phyloP scores from a whole-genome alignment of 2,888 invertebrate species.

The Pristionchus fissidentatus region DNA sequence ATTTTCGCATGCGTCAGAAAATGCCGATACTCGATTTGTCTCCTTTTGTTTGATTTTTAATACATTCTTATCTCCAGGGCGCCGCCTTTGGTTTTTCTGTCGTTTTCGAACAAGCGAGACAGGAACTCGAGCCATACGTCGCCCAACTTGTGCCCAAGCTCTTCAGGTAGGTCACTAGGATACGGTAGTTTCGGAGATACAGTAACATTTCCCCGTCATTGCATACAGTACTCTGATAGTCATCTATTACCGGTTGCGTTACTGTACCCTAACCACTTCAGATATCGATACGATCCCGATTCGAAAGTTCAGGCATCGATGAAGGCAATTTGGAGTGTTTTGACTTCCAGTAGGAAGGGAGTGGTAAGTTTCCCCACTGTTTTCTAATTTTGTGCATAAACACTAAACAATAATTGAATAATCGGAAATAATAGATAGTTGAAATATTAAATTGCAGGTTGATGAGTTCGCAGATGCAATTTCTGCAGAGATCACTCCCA shows the following conservation, averaged over 20 bases:
- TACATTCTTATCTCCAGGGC: conserved; percentile 79
- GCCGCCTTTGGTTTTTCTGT: conserved; percentile 93
- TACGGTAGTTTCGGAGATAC: neutral
- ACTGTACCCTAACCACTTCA: neutral
- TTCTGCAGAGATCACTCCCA: conserved; percentile 85
- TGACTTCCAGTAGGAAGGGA: conserved; percentile 86
- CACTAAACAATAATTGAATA: neutral
- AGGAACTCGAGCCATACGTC: conserved; percentile 86
- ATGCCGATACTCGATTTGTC: too few relatives aligned
- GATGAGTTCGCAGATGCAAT: conserved; percentile 88
- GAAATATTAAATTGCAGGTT: conserved; percentile 80
- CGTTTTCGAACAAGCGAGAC: conserved; percentile 87
- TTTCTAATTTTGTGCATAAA: conserved; percentile 12
- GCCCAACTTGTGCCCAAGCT: conserved; percentile 89
- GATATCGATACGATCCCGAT: conserved; percentile 91
- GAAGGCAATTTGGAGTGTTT: conserved; percentile 92
- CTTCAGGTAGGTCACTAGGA: conserved; percentile 76
- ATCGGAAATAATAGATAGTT: neutral
- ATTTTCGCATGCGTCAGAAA: neutral
- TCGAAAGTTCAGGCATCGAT: conserved; percentile 92
- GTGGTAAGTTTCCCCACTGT: conserved; percentile 34
- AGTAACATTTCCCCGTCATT: neutral
- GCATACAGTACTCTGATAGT: neutral
- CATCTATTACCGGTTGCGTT: neutral
- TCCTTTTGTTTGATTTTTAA: neutral